phyloP scores from a whole-genome alignment of 2,797 vertebrate species.

The Dicrostonyx torquatus region DNA sequence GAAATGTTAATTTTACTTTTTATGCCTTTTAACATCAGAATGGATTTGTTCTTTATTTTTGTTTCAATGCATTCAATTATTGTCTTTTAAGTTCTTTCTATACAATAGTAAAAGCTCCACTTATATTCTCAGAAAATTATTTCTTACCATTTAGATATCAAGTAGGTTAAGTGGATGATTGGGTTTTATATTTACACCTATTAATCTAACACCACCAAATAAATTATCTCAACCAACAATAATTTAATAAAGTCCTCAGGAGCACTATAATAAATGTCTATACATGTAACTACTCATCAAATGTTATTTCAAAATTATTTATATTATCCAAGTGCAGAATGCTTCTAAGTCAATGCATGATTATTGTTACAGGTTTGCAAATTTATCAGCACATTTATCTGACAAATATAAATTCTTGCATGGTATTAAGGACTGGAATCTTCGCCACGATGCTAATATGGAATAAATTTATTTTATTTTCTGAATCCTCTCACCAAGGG shows the following conservation, averaged over 20 bases:
- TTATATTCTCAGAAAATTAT: constrained; percentile 1
- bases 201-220: neutral
- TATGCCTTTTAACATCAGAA: neutral
- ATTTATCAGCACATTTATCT: neutral
- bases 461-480: constrained; percentile 30
- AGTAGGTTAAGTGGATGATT: neutral
- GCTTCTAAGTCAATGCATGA: neutral
- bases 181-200: constrained; percentile 13
- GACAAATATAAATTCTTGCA: neutral
- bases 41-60: neutral
- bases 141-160: neutral
- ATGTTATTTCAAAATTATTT: constrained; percentile 42
- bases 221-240: neutral
- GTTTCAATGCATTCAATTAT: neutral
- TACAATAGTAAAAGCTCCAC: neutral
- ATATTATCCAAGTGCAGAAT: neutral
- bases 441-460: neutral
- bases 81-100: neutral
- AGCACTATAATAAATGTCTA: neutral
- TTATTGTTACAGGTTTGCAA: constrained; percentile 22
- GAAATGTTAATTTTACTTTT: constrained; percentile 31
- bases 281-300: neutral
- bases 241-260: neutral
- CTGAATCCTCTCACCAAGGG: neutral
- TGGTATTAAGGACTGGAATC: neutral